Evolutionary conservation across 2,888 invertebrate genomes (phyloP).

Genomic region (Dendrolimus houi): DNA sequence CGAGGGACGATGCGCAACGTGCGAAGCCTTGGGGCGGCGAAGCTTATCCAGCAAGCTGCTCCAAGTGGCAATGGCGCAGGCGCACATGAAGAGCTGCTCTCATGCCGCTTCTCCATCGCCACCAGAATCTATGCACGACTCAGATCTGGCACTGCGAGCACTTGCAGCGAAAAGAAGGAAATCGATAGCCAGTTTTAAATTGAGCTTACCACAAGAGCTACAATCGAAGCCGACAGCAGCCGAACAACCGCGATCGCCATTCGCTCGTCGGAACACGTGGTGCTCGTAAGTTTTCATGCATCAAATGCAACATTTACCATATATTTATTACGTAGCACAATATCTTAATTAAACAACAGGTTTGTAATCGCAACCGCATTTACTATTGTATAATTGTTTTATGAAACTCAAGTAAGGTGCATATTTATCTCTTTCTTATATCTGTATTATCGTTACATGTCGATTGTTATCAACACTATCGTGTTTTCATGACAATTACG

Average conservation of each 20-base stretch:
- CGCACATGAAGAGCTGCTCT: slow-evolving; percentile 64
- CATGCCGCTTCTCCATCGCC: slow-evolving; percentile 39
- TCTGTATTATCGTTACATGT: slow-evolving; percentile 27
- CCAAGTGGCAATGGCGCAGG: slow-evolving; percentile 69
- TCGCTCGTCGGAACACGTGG: slow-evolving; percentile 70
- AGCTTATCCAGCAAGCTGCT: slow-evolving; percentile 62
- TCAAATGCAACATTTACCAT: neutral
- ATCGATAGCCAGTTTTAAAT: slow-evolving; percentile 60
- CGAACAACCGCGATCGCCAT: slow-evolving; percentile 42
- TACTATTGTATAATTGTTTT: neutral
- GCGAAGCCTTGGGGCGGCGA: slow-evolving; percentile 65
- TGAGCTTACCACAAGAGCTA: slow-evolving; percentile 49
- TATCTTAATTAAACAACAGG: neutral
- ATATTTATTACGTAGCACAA: neutral
- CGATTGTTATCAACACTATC: slow-evolving; percentile 30
- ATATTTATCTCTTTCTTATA: slow-evolving; percentile 13
- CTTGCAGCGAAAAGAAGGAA: slow-evolving; percentile 67
- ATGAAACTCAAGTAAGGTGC: slow-evolving; percentile 6
- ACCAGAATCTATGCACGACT: slow-evolving; percentile 45
- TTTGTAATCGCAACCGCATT: neutral
- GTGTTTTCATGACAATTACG: slow-evolving; percentile 31
- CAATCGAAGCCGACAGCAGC: slow-evolving; percentile 38
- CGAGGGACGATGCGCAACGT: slow-evolving; percentile 65
- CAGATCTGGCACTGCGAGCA: slow-evolving; percentile 59
- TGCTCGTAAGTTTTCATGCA: slow-evolving; percentile 60